These are phyloP conservation scores for Drosophila neonasuta DNA, from an alignment of 2,888 invertebrate species.

Conservation along the genomic window DNA sequence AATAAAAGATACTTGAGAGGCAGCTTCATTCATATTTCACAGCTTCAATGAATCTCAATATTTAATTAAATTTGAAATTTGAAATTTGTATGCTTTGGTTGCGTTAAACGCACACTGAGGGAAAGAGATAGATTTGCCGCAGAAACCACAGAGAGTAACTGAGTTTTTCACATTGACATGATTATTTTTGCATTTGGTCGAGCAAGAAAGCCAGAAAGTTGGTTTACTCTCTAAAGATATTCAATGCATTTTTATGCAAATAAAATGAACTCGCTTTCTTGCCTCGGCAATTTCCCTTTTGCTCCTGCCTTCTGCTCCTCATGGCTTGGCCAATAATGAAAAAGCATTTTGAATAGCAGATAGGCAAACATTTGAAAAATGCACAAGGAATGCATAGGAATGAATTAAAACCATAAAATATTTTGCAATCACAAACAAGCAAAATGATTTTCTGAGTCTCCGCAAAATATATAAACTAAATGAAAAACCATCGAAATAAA, in stretches of 20 bases:
- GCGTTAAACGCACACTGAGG: neutral
- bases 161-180: constrained; percentile 14
- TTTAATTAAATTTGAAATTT: constrained; percentile 24
- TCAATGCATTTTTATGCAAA: constrained; percentile 50
- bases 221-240: constrained; percentile 18
- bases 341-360: constrained; percentile 50
- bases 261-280: constrained; percentile 31
- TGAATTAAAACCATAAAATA: constrained; percentile 70
- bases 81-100: neutral
- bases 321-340: constrained; percentile 23
- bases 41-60: constrained; percentile 10
- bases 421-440: constrained; percentile 58
- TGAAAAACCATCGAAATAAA: constrained; percentile 59
- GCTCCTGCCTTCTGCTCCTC: neutral
- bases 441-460: constrained; percentile 32
- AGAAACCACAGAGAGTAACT: constrained; percentile 21
- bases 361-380: constrained; percentile 37
- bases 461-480: constrained; percentile 37
- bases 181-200: constrained; percentile 23
- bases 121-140: neutral
- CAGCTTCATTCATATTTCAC: neutral
- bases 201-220: constrained; percentile 11
- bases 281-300: neutral
- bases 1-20: neutral
- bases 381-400: constrained; percentile 41